Evolutionary conservation across 2,797 vertebrate species (phyloP), one percentile per base, ranked within the genome.

Genomic region (Lithobates pipiens): DNA sequence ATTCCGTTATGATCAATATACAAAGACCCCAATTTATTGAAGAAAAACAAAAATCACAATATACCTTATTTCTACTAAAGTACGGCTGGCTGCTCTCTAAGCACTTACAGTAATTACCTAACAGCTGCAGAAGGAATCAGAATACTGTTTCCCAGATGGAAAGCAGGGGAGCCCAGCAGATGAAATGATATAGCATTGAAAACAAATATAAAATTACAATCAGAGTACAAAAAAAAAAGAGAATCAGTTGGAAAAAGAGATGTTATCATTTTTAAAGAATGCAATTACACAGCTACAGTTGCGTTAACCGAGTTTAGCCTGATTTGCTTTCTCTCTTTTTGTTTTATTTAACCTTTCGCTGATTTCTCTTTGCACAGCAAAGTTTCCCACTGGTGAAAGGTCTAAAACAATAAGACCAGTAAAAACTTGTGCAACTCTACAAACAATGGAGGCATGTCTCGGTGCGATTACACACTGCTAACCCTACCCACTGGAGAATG

Each of bases 401-500:
- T 10, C 76, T 83, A 77, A 83, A 76, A 87, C 44, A 87, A 87
- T 75, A 69, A 25, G 65, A 76, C 86, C 75, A 87, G 86, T 83
- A 76, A 84, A 80, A 83, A 83, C 86, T 80, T 87, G 81, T 73
- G 46, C 61, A 75, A 57, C 67, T 67, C 65, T 27, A 65, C 74
- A 71, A 83, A 87, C 81, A 87, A 87, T 87, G 50, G 50, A 83
- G 50, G 63, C 76, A 79, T 70, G 76, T 78, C 85, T 80, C 63
- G 34, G 36, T 67, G 71, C 61, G 76, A 78, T 86, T 86, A 86
- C 85, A 83, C 57, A 78, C 76, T 42, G 39, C 76, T n/a, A 83
- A 76, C 74, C 80, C 76, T 86, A 79, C 80, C 85, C 85, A 75
- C 57, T n/a, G 27, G 84, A 83, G 76, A 82, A 77, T 83, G 85